Percentiles rank a stretch among this genome's conserved stretches.
phyloP scores from a whole-genome alignment of 2,113 vertebrate species.

The Thunnus thynnus region DNA sequence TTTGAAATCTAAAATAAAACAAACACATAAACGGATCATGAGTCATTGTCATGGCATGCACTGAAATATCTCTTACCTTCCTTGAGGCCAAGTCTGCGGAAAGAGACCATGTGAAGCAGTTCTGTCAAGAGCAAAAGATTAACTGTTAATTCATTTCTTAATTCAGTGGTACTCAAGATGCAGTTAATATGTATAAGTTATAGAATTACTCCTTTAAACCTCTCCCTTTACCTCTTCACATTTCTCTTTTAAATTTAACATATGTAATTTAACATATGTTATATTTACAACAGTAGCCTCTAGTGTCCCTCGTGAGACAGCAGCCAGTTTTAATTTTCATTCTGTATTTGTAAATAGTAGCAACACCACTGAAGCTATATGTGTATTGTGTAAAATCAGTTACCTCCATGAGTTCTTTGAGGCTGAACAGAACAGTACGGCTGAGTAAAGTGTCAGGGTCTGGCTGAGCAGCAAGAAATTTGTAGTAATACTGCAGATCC shows the following conservation, averaged over 20 bases:
- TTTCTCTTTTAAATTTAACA: too few species aligned
- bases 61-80: conserved; percentile 38
- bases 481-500: conserved; percentile 77
- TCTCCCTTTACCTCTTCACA: background rate
- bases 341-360: background rate
- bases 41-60: background rate
- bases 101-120: conserved; percentile 60
- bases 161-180: too few species aligned
- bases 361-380: background rate
- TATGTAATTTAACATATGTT: background rate
- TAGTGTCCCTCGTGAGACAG: background rate
- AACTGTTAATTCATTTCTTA: background rate
- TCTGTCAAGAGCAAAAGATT: conserved; percentile 66
- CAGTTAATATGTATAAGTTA: too few species aligned
- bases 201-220: background rate
- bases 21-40: background rate
- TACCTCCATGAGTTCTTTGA: conserved; percentile 79
- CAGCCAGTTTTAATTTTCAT: background rate
- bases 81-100: background rate
- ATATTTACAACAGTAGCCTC: background rate
- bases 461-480: conserved; percentile 51
- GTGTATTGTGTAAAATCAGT: background rate
- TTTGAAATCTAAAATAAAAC: background rate
- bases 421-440: conserved; percentile 48
- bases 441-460: conserved; percentile 37